Evolutionary conservation across 2,888 invertebrate genomes (phyloP).

Genomic region (Anoncus sp.): DNA sequence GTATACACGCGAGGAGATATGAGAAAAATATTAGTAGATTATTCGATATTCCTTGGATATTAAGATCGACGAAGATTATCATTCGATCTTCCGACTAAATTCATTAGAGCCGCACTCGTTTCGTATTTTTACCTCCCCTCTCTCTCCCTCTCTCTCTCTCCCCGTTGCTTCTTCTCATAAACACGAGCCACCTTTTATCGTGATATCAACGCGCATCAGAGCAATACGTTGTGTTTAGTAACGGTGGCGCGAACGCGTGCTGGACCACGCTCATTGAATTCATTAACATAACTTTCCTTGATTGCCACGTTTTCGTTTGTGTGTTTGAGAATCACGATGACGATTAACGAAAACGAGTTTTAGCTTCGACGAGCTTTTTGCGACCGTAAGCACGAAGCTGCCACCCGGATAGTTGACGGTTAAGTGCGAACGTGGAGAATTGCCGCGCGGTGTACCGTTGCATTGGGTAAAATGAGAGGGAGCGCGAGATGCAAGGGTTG

Average conservation of each 20-base stretch:
- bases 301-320: conserved; percentile 16
- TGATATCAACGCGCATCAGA: conserved; percentile 14
- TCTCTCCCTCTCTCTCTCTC: neutral
- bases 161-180: conserved; percentile 5
- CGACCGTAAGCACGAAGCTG: conserved; percentile 70
- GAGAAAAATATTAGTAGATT: conserved; percentile 13
- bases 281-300: conserved; percentile 36
- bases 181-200: conserved; percentile 17
- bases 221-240: conserved; percentile 21
- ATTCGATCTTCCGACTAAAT: conserved; percentile 30
- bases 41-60: conserved; percentile 17
- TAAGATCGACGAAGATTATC: conserved; percentile 39
- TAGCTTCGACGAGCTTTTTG: conserved; percentile 42
- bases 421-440: conserved; percentile 76
- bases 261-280: conserved; percentile 36
- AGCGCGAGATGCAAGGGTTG: conserved; percentile 54
- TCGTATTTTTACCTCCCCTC: conserved; percentile 9
- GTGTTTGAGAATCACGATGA: conserved; percentile 13
- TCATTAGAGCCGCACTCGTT: conserved; percentile 41
- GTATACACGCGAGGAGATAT: conserved; percentile 5
- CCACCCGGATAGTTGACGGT: conserved; percentile 78
- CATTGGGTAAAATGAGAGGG: conserved; percentile 65
- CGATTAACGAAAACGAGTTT: conserved; percentile 44
- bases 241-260: conserved; percentile 45
- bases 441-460: conserved; percentile 59